Base-by-base conservation (phyloP, 1,140 invertebrate genomes). In the Mamestra configurata region DNA sequence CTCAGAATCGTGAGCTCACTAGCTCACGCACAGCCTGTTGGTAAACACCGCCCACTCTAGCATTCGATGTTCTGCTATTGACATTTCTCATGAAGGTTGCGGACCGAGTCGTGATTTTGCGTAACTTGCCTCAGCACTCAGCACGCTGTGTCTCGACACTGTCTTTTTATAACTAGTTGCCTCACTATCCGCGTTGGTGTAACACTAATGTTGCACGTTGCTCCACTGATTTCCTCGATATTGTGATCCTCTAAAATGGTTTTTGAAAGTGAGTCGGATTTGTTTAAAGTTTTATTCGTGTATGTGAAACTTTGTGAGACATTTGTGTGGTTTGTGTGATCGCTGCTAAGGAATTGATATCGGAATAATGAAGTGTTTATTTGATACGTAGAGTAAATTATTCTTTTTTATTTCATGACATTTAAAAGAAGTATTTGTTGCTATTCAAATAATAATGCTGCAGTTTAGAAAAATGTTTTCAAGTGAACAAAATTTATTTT, bases 61-160 rank as follows among this genome's bases (percentile, higher is more conserved):
- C 78, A 83, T 86, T 85, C 87, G 87, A 88, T 87, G 86, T 87
- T 84, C 86, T 82, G 87, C 85, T 94, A 93, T 94, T 93, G 92
- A 94, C 93, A 93, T 94, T 94, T 89, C 86, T 86, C 84, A 81
- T 88, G 92, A 93, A 94, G 92, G 92, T 89, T 90, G 86, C 85
- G 71, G 79, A 79, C 76, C 61, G 79, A 89, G 90, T 93, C 92
- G 93, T 94, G 93, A 93, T 92, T 93, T 94, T 92, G 91, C 91
- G 91, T 92, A 93, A 94, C 89, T 90, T 86, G 89, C 87, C 88
- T 88, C 90, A 88, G 37, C 78, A 51, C 88, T 88, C 90, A 88
- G 37, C 78, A 51, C 76, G 70, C 35, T 75, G 37, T 61, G 59
- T 76, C 57, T 86, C 84, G 89, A 76, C 72, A 78, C 73, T 84